Percentiles rank a stretch among this genome's conserved stretches.
Conservation (phyloP, 2,888 invertebrate genomes). For the Dichetophora obliterata region DNA sequence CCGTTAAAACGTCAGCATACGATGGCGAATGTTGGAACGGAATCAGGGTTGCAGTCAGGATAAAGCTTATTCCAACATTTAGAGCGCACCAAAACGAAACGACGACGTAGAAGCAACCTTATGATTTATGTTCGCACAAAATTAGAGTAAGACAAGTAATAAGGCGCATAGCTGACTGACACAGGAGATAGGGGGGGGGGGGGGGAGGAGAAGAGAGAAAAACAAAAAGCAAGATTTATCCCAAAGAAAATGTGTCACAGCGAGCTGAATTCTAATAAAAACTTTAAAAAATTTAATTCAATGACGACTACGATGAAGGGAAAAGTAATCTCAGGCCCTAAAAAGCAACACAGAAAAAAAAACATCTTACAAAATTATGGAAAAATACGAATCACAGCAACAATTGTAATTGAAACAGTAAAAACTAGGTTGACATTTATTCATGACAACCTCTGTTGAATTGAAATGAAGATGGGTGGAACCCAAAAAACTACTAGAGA, state of each 20-base stretch:
- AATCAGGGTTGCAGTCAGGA: constrained; percentile 1
- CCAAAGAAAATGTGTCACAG: background rate
- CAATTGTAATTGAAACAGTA: constrained; percentile 35
- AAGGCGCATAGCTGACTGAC: background rate
- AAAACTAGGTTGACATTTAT: constrained; percentile 37
- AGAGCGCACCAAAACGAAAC: background rate
- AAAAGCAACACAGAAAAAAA: too few species aligned
- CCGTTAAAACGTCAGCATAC: background rate
- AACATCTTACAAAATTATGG: background rate
- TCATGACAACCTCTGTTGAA: constrained; percentile 25
- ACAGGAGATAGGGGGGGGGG: background rate
- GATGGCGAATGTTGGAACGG: background rate
- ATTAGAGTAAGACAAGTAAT: constrained; percentile 24
- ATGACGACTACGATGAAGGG: too few species aligned
- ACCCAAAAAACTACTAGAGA: too few species aligned
- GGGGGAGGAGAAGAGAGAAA: background rate
- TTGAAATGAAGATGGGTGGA: constrained; percentile 7
- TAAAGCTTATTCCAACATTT: constrained; percentile 23
- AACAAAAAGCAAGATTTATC: background rate
- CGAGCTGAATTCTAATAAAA: background rate
- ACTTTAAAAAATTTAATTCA: background rate
- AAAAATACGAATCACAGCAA: background rate
- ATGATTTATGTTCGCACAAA: constrained; percentile 37
- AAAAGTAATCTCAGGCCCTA: too few species aligned
- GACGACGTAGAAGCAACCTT: constrained; percentile 11